A percentile compares a stretch with the other conserved stretches of the same genome.
Conservation (phyloP, 2,113 vertebrate species). For the Climacteris rufus region DNA sequence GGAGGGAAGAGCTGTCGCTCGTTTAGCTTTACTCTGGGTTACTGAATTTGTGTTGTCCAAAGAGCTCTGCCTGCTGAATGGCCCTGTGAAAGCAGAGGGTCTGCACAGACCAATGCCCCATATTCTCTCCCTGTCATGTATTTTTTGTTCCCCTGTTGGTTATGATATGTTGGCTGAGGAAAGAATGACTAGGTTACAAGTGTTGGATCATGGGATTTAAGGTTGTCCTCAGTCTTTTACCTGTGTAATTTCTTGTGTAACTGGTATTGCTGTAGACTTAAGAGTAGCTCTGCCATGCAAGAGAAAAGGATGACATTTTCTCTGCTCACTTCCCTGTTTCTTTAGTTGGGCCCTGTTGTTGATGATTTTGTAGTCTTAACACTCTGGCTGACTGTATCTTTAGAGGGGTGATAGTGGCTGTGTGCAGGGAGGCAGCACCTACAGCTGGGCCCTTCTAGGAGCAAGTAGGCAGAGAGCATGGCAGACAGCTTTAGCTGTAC, state of each 20-base stretch:
- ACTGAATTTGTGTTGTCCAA: slow-evolving; percentile 12
- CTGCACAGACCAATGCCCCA: not conserved
- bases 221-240: not conserved
- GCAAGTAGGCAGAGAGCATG: not conserved
- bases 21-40: slow-evolving; percentile 76
- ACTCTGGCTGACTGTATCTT: not conserved
- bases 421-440: not conserved
- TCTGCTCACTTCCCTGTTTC: not conserved
- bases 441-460: not conserved
- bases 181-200: not conserved
- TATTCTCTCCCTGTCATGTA: not conserved
- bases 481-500: not conserved
- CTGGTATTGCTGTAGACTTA: not conserved
- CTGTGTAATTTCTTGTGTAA: not conserved
- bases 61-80: not conserved
- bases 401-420: not conserved
- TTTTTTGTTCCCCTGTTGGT: not conserved
- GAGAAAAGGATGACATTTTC: not conserved
- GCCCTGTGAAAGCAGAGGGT: slow-evolving; percentile 4
- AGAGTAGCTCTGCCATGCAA: not conserved
- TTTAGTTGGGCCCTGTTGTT: not conserved
- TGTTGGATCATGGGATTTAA: not conserved
- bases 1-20: slow-evolving; percentile 79
- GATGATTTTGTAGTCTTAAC: not conserved
- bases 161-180: not conserved